Percentiles rank a stretch among this genome's conserved stretches.
Conservation (phyloP, 1,140 invertebrate species). For the Eurosta solidaginis region DNA sequence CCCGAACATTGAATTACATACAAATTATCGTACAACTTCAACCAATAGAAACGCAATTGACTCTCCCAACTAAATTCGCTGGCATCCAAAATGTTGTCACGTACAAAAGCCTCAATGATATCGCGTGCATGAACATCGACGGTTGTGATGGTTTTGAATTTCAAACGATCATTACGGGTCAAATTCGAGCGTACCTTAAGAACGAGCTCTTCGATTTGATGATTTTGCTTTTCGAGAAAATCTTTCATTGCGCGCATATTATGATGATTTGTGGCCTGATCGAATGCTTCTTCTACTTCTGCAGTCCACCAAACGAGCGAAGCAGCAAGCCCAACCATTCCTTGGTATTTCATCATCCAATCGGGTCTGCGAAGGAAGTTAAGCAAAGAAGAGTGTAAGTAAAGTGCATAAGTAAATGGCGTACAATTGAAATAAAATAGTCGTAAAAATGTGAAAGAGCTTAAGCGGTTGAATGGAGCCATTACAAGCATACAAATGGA, state of each 20-base stretch:
- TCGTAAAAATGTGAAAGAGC: conserved; percentile 13
- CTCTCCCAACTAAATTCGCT: conserved; percentile 92
- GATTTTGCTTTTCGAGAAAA: conserved; percentile 78
- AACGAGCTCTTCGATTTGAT: conserved; percentile 83
- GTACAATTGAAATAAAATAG: neutral
- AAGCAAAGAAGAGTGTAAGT: conserved; percentile 44
- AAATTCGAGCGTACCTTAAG: conserved; percentile 67
- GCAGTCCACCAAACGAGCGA: conserved; percentile 94
- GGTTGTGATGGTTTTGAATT: conserved; percentile 86
- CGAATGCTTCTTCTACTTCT: conserved; percentile 88
- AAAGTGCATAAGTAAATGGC: conserved; percentile 24
- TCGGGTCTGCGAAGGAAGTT: conserved; percentile 60
- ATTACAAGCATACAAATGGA: neutral
- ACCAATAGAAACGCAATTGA: conserved; percentile 90
- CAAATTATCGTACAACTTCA: conserved; percentile 79
- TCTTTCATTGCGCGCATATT: conserved; percentile 87
- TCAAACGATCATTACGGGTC: conserved; percentile 78
- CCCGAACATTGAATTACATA: conserved; percentile 83
- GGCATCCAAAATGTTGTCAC: conserved; percentile 81
- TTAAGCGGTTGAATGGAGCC: neutral
- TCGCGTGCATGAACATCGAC: conserved; percentile 89
- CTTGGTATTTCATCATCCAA: conserved; percentile 88
- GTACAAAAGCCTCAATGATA: conserved; percentile 85
- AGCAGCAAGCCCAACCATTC: conserved; percentile 83
- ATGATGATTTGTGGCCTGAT: conserved; percentile 71